Conservation (phyloP, 2,888 invertebrate genomes). For the Bombylius major region DNA sequence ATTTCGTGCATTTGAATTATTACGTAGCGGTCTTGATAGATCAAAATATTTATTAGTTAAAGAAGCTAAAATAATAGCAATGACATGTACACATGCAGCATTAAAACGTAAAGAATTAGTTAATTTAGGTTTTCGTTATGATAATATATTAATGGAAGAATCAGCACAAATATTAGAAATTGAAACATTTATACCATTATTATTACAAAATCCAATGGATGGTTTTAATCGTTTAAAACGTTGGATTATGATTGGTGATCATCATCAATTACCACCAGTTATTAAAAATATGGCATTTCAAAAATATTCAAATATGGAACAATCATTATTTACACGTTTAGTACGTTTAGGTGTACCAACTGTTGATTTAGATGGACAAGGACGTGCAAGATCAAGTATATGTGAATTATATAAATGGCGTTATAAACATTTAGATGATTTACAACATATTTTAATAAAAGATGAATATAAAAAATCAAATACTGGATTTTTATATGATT, state of each 20-base stretch:
- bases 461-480: constrained; percentile 84
- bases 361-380: constrained; percentile 94
- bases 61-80: constrained; percentile 98
- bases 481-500: constrained; percentile 84
- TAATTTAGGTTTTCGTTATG: constrained; percentile 90
- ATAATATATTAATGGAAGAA: constrained; percentile 99
- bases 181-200: constrained; percentile 95
- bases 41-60: constrained; percentile 94
- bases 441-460: constrained; percentile 72
- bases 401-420: constrained; percentile 93
- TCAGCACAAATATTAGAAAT: constrained; percentile 98
- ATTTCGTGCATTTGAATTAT: constrained; percentile 92
- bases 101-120: constrained; percentile 92
- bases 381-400: constrained; percentile 83
- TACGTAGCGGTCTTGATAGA: constrained; percentile 89
- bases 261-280: constrained; percentile 97
- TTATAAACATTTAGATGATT: constrained; percentile 88
- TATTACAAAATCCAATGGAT: constrained; percentile 97
- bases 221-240: constrained; percentile 89
- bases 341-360: constrained; percentile 94
- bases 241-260: constrained; percentile 99
- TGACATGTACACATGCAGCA: constrained; percentile 99
- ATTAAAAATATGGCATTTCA: constrained; percentile 99
- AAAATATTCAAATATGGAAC: constrained; percentile 99
- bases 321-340: constrained; percentile 92